Base-by-base conservation (phyloP, 2,113 vertebrate species). In the Orcinus orca region DNA sequence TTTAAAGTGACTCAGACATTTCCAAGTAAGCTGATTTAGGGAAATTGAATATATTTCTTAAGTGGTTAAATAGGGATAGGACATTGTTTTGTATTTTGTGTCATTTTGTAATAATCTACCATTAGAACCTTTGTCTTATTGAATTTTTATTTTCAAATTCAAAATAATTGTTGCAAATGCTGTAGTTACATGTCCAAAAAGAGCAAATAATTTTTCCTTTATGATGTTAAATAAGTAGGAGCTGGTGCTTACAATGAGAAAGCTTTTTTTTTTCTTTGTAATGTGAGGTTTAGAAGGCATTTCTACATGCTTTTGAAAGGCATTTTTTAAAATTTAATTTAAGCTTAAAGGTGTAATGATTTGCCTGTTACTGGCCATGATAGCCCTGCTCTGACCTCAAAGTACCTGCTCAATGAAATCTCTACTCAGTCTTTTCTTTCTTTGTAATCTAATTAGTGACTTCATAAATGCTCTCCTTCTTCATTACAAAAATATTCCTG, bases 1-100 rank as follows among this genome's bases (percentile, higher is more conserved):
- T 94, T 94, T 84, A 95, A 97, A 96, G 47, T 93, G 88, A 63
- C 20, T 63, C 13, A 81, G 10, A 29, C 63, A 77, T 96, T 98
- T 98, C 82, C 10, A 94, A 90, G 5, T 44, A 84, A 90, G 41
- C 3, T 91, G 25, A 74, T 67, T 76, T 86, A 79, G 38, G 68
- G 20, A 83, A 94, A 53, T 29, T 14, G 55, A 97, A 97, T 97
- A 91, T 58, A 88, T 96, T 96, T 38, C 7, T 26, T 63, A 94
- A 73, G 3, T 81, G 23, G 3, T 60, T 6, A 36, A 90, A 89
- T 80, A 8, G 4, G 0, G 0, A 47, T 14, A 50, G 1, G 18
- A 11, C 15, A 33, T 33, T 3, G 1, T 79, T 50, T 55, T 82
- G 11, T 88, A 0, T 73, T n/a, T 60, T 80, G 13, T 88, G 29